These are phyloP conservation scores for Erebia palarica DNA, from an alignment of 2,888 invertebrate genomes.

Conservation along the genomic window DNA sequence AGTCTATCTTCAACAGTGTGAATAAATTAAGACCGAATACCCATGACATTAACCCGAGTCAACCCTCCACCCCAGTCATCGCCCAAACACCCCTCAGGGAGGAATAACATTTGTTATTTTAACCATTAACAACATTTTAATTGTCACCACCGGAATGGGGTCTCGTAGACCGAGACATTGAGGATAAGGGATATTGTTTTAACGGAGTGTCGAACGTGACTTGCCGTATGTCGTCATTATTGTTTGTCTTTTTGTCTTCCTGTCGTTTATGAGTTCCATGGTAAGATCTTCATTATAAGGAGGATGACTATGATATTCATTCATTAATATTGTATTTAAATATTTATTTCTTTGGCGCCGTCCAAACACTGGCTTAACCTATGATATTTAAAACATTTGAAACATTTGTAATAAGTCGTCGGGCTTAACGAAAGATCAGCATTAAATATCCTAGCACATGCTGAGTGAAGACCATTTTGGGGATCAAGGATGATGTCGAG, in stretches of 20 bases:
- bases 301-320: not conserved
- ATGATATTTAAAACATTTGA: too few relatives aligned
- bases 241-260: conserved; percentile 11
- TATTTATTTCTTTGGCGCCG: too few relatives aligned
- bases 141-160: conserved; percentile 49
- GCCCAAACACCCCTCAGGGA: conserved; percentile 46
- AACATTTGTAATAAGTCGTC: too few relatives aligned
- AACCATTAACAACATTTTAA: conserved; percentile 65
- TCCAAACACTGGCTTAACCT: too few relatives aligned
- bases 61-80: conserved; percentile 10
- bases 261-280: not conserved
- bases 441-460: too few relatives aligned
- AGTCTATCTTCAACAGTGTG: too few relatives aligned
- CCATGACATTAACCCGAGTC: not conserved
- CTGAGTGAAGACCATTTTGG: too few relatives aligned
- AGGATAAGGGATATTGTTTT: conserved; percentile 46
- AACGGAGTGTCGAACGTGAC: conserved; percentile 46
- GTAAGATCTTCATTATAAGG: not conserved
- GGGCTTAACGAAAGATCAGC: too few relatives aligned
- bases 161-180: conserved; percentile 18
- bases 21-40: not conserved
- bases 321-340: too few relatives aligned
- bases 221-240: conserved; percentile 20
- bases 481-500: too few relatives aligned
- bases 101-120: conserved; percentile 66